phyloP scores from a whole-genome alignment of 2,113 vertebrate species.

The Falco punctatus region DNA sequence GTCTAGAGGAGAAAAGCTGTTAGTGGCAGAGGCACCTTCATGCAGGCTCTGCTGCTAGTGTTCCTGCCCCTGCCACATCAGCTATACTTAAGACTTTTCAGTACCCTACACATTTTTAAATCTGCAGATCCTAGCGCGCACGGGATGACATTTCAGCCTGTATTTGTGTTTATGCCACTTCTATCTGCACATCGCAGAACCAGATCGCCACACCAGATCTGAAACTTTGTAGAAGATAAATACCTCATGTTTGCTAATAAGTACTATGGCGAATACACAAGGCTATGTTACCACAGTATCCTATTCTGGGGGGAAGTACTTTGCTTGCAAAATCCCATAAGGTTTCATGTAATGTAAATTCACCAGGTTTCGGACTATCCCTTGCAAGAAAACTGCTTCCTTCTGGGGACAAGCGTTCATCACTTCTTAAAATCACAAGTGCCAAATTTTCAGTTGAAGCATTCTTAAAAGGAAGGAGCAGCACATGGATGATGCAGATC shows the following conservation, averaged over 20 bases:
- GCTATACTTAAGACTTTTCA: background rate
- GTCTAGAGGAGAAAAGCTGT: background rate
- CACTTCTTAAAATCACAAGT: background rate
- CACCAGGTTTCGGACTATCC: background rate
- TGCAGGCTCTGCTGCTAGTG: accelerated
- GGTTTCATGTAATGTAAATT: background rate
- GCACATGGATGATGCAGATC: background rate
- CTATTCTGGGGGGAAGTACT: background rate
- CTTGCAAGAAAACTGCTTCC: background rate
- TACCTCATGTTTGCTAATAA: background rate
- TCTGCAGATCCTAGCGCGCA: background rate
- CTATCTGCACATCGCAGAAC: background rate
- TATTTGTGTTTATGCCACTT: background rate
- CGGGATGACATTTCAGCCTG: background rate
- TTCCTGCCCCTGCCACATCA: background rate
- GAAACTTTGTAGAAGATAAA: background rate
- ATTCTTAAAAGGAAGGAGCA: background rate
- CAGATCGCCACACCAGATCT: background rate
- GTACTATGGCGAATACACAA: background rate
- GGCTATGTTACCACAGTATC: background rate
- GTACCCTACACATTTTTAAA: background rate
- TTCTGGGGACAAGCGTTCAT: background rate
- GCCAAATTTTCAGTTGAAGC: background rate
- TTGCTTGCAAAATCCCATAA: background rate
- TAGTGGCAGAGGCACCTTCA: background rate